Evolutionary conservation across 2,888 invertebrate species (phyloP), one percentile per base, ranked within the genome.

Genomic region (Brachypterus glaber): DNA sequence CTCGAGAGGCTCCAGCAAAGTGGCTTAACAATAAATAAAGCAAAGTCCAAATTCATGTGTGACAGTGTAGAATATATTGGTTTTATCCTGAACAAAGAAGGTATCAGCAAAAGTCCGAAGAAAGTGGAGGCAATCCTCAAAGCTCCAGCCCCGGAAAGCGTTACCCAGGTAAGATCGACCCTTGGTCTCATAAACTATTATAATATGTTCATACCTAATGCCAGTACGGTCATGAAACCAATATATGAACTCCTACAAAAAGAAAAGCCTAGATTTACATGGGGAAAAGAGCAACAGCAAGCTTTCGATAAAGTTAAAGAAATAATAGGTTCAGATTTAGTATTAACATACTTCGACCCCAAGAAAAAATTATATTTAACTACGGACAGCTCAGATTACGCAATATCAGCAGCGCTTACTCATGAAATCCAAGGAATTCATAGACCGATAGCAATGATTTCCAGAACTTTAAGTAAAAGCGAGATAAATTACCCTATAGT

Each of bases 281-380:
- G 39, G 39, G 14, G 17, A 26, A 14, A 15, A 29, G 17, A 30
- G 11, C 30, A 30, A n/a, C 15, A 39, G 11, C 9, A 39, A 15
- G 31, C 39, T 17, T 39, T 35, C 24, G 24, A 30, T 29, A 16
- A 35, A 14, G 16, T 35, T 9, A 39, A 39, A 35, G 30, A 39
- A 18, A 21, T 35, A 3, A 37, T 41, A 2, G 27, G 26, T n/a
- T 34, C 33, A 8, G 35, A 40, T 17, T 16, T 18, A 27, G 18
- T 34, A 7, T 16, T 40, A 30, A 18, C 18, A 17, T 40, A 44
- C 37, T 44, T 39, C 24, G 18, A 41, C 25, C 36, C 37, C 17
- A 14, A 41, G 4, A 16, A 43, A 17, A 39, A 40, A 7, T 37
- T 45, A 17, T 24, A 42, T n/a, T 32, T 47, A 13, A 39, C 44